phyloP scores from a whole-genome alignment of 2,113 vertebrate genomes.

The Petrocephalus microphthalmus region DNA sequence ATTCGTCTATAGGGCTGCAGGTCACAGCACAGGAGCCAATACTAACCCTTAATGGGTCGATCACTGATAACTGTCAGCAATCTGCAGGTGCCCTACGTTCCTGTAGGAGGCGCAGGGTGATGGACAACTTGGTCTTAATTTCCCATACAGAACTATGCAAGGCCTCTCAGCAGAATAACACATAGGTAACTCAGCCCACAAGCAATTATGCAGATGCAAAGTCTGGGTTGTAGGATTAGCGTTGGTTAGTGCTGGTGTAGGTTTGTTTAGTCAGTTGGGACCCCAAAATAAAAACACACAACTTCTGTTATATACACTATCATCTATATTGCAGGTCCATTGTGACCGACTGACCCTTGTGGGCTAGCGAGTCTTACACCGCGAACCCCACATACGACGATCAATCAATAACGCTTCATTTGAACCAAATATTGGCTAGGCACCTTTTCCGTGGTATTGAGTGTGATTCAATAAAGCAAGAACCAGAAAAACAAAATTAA shows the following conservation, averaged over 20 bases:
- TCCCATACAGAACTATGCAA: background rate
- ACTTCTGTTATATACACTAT: background rate
- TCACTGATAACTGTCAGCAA: background rate
- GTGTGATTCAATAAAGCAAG: background rate
- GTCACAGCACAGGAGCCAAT: background rate
- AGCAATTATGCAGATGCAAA: background rate
- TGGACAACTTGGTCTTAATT: background rate
- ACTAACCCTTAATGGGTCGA: background rate
- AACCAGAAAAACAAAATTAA: background rate
- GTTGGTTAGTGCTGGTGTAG: no score
- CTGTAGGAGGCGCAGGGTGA: background rate
- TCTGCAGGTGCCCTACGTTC: background rate
- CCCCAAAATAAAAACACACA: background rate
- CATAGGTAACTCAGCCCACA: background rate
- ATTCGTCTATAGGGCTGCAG: background rate
- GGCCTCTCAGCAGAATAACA: background rate
- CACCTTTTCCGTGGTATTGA: background rate
- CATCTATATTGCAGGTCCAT: background rate
- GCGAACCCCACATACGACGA: background rate
- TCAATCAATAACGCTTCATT: background rate
- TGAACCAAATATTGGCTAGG: background rate
- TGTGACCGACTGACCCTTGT: background rate
- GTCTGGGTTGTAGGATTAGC: background rate
- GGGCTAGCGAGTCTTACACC: background rate
- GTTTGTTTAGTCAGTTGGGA: background rate